Base-by-base conservation (phyloP, 2,113 vertebrate genomes). In the Eupsittula cactorum region DNA sequence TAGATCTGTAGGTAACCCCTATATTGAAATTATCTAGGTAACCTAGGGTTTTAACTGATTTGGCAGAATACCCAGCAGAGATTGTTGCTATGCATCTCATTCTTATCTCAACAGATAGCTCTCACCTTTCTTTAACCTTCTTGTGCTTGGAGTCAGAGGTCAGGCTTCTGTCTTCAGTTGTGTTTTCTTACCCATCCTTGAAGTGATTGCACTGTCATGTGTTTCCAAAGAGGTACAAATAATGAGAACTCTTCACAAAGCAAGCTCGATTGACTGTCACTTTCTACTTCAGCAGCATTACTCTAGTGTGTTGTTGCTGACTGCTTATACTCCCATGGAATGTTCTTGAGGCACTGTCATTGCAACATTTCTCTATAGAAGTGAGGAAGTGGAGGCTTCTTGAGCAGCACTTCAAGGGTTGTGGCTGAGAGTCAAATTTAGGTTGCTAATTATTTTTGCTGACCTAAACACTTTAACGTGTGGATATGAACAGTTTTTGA, bases 401-500 rank as follows among this genome's bases (percentile, higher is more conserved):
- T 2, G 25, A 68, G 73, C 82, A 67, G 42, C 53, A 3, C 59
- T 77, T 75, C 20, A 7, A 41, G 49, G 50, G 6, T 37, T 49
- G 2, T 29, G 41, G 31, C 57, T 42, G 25, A 44, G 13, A 41
- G 33, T 57, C 20, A 69, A 24, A 57, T 82, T 73, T 39, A 44
- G 37, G 37, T 18, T 37, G 63, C 25, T 70, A 13, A 86, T 90
- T 60, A 5, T 14, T 79, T 55, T 24, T 86, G 37, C 50, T 77
- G 59, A 44, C 35, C 39, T 29, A 33, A 76, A 46, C 39, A 3
- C 46, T 59, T 71, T 33, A 63, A 47, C 27, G 25, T 23, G 3
- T 0, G 0, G 39, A 1, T 67, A 24, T 19, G 33, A 64, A 41
- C 6, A 19, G 21, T 2, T 68, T 50, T 60, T 74, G 12, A 6